Evolutionary conservation across 1,140 invertebrate species (phyloP).

Genomic region (Monochamus saltuarius): DNA sequence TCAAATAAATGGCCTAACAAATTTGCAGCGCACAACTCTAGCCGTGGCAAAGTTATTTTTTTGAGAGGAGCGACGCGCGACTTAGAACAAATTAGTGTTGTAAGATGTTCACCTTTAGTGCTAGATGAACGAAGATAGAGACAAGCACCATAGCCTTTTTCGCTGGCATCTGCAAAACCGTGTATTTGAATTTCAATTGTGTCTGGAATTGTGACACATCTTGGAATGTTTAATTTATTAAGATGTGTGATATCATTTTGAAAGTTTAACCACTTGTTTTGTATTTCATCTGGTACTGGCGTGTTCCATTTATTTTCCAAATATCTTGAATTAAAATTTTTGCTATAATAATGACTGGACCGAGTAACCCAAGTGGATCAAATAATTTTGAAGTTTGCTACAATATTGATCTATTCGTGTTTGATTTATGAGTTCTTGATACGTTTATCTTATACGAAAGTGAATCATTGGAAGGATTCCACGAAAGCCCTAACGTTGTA

Average conservation of each 20-base stretch:
- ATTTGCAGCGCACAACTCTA: slow-evolving; percentile 22
- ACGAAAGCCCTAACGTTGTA: slow-evolving; percentile 19
- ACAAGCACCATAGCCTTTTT: slow-evolving; percentile 41
- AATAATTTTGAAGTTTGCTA: slow-evolving; percentile 39
- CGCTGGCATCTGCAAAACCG: slow-evolving; percentile 45
- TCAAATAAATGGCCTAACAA: neutral
- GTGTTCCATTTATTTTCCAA: slow-evolving; percentile 41
- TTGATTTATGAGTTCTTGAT: neutral
- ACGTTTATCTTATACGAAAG: neutral
- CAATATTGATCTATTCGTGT: slow-evolving; percentile 29
- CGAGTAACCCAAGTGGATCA: slow-evolving; percentile 51
- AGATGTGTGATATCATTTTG: slow-evolving; percentile 4
- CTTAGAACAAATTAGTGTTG: slow-evolving; percentile 39
- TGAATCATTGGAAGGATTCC: slow-evolving; percentile 12
- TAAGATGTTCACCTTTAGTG: slow-evolving; percentile 7
- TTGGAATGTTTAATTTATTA: slow-evolving; percentile 13
- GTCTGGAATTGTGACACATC: slow-evolving; percentile 6
- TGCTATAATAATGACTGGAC: slow-evolving; percentile 48
- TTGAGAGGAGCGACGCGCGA: slow-evolving; percentile 43
- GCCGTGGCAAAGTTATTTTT: slow-evolving; percentile 38
- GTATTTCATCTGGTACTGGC: slow-evolving; percentile 12
- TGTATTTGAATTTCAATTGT: slow-evolving; percentile 25
- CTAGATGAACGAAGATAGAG: slow-evolving; percentile 37
- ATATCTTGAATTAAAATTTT: slow-evolving; percentile 55
- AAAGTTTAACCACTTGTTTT: slow-evolving; percentile 18